Base-by-base conservation (phyloP, 2,797 vertebrate species). In the Atherinosoma microstoma region DNA sequence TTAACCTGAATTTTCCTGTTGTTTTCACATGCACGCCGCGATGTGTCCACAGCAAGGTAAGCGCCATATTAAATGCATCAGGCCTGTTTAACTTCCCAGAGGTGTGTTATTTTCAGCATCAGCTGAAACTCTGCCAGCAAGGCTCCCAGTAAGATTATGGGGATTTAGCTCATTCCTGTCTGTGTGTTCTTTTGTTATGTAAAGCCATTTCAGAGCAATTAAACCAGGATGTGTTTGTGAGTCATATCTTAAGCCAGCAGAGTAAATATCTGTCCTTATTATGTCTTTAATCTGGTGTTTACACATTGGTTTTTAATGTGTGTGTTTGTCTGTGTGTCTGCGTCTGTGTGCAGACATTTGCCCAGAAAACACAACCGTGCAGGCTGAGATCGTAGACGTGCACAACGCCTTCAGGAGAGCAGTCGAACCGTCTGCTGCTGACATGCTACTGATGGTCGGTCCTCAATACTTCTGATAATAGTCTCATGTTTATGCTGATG, bases 371-470 rank as follows among this genome's bases (percentile, higher is more conserved):
- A 0, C 35, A 1, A 0, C 18, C 0, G 79, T 93, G 30, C 92
- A 94, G 84, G 13, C 56, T 0, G 84, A 92, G 78, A 94, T 95
- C 5, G 83, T 88, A 20, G 66, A 91, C 11, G 0, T 4, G 8
- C 93, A 94, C 86, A 94, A 95, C 3, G 38, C 4, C 16, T 84
- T 88, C 58, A 90, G 94, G 79, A 85, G 89, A 67, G 42, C 29
- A 0, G 94, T 95, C 2, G 0, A 72, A 3, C 94, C 93, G 0
- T 0, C 80, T 0, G 93, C 94, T 3, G 79, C 86, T 0, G 27
- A 95, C 90, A 95, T 95, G 93, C 88, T 95, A 8, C 75, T 34
- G 15, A 95, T 95, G 93, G 94, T 95, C 22, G n/a, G 87, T 64
- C 30, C 16, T 27, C 22, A 27, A 61, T 66, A 65, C 4, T 58